Evolutionary conservation across 1,140 invertebrate genomes (phyloP).

Genomic region (Planococcus citri): DNA sequence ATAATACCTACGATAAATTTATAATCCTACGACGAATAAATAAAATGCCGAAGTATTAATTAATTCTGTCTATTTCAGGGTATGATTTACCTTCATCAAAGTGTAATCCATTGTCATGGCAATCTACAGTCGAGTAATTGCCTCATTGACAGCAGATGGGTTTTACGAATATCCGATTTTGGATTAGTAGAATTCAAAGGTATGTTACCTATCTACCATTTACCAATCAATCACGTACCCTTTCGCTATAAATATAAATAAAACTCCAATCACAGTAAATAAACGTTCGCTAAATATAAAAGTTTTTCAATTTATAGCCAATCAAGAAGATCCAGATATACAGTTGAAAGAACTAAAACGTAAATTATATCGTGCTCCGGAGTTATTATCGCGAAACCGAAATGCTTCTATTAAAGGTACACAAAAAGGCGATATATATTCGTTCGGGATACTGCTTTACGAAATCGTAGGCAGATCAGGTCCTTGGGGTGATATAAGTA

Average conservation of each 20-base stretch:
- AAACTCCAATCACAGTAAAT: too few relatives aligned
- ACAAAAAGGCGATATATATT: constrained; percentile 59
- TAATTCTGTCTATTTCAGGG: constrained; percentile 36
- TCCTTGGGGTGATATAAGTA: constrained; percentile 51
- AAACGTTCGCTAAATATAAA: too few relatives aligned
- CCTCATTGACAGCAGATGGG: constrained; percentile 64
- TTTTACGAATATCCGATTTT: constrained; percentile 64
- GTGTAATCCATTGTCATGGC: constrained; percentile 57
- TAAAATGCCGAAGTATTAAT: not conserved
- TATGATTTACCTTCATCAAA: constrained; percentile 65
- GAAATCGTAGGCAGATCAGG: constrained; percentile 53
- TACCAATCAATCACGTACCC: too few relatives aligned
- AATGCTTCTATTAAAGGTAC: constrained; percentile 38
- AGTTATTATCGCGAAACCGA: constrained; percentile 40
- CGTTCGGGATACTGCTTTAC: constrained; percentile 54
- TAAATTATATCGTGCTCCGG: constrained; percentile 53
- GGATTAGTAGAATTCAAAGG: constrained; percentile 62
- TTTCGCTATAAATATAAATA: too few relatives aligned
- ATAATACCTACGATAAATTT: not conserved
- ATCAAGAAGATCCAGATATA: constrained; percentile 41
- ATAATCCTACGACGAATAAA: not conserved
- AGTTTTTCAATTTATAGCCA: not conserved
- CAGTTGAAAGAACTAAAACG: constrained; percentile 36
- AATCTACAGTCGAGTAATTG: constrained; percentile 65
- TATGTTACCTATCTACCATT: too few relatives aligned